phyloP scores from a whole-genome alignment of 2,113 vertebrate genomes.

The Pholis gunnellus region DNA sequence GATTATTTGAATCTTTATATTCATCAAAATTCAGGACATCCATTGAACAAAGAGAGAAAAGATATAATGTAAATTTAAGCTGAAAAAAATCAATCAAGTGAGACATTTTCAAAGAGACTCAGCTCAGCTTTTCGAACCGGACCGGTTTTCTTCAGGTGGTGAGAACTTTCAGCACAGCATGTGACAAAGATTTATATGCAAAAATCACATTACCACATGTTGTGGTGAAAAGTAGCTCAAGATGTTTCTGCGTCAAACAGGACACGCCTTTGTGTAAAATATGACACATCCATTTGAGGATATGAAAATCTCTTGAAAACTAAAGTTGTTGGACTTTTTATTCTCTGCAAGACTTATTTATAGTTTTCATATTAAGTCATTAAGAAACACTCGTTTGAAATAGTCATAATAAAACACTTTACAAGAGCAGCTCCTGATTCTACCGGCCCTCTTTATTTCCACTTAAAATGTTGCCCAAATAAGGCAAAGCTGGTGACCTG shows the following conservation, averaged over 20 bases:
- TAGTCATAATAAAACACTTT: slow-evolving; percentile 26
- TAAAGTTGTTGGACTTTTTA: not conserved
- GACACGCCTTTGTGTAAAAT: slow-evolving; percentile 41
- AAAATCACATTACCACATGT: slow-evolving; percentile 57
- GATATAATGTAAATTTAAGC: slow-evolving; percentile 18
- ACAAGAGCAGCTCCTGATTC: slow-evolving; percentile 9
- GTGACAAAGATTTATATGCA: slow-evolving; percentile 54
- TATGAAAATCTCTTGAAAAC: slow-evolving; percentile 21
- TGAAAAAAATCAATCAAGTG: slow-evolving; percentile 25
- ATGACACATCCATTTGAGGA: slow-evolving; percentile 15
- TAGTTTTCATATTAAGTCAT: slow-evolving; percentile 8
- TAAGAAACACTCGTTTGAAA: not conserved
- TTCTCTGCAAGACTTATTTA: not conserved
- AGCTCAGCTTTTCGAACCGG: slow-evolving; percentile 24
- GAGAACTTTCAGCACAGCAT: slow-evolving; percentile 39
- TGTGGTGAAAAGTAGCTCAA: slow-evolving; percentile 50
- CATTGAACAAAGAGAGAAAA: slow-evolving; percentile 19
- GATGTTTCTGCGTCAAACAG: slow-evolving; percentile 45
- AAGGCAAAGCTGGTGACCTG: slow-evolving; percentile 12
- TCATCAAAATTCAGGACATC: slow-evolving; percentile 21
- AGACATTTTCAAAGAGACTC: slow-evolving; percentile 17
- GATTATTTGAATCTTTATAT: not conserved
- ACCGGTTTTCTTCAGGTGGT: slow-evolving; percentile 39
- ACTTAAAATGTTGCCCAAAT: slow-evolving; percentile 14
- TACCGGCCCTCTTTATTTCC: slow-evolving; percentile 1